Conservation (phyloP, 2,888 invertebrate genomes). For the Ennomos erosarius region DNA sequence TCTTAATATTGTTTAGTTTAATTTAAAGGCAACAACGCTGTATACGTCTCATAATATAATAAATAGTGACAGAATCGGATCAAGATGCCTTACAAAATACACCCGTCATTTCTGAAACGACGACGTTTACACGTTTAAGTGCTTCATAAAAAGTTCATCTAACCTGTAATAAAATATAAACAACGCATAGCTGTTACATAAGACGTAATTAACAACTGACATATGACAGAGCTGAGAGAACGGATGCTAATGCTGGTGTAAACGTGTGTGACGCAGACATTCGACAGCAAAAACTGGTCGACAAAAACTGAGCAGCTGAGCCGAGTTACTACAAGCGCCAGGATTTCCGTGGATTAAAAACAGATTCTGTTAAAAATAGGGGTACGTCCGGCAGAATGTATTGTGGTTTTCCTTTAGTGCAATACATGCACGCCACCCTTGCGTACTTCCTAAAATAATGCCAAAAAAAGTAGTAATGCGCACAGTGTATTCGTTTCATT, state of each 20-base stretch:
- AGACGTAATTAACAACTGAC: conserved; percentile 33
- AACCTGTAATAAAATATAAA: conserved; percentile 14
- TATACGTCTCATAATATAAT: no score
- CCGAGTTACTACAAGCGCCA: conserved; percentile 19
- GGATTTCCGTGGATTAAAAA: conserved; percentile 32
- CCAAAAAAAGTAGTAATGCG: no score
- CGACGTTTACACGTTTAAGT: not conserved
- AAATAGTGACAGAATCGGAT: not conserved
- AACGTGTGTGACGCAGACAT: conserved; percentile 34
- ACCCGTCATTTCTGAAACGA: conserved; percentile 1
- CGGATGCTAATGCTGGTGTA: conserved; percentile 39
- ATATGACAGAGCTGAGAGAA: conserved; percentile 34
- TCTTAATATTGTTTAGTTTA: no score
- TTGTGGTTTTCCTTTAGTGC: not conserved
- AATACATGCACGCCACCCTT: no score
- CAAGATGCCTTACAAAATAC: conserved; percentile 1
- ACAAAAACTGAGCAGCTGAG: conserved; percentile 33
- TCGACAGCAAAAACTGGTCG: conserved; percentile 22
- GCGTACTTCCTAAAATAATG: no score
- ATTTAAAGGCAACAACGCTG: no score
- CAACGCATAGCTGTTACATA: conserved; percentile 25
- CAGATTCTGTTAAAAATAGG: not conserved
- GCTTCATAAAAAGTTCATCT: conserved; percentile 11
- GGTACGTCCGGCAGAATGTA: not conserved
- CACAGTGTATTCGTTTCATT: no score